Evolutionary conservation across 2,113 vertebrate genomes (phyloP).

Genomic region (Argyrosomus japonicus): DNA sequence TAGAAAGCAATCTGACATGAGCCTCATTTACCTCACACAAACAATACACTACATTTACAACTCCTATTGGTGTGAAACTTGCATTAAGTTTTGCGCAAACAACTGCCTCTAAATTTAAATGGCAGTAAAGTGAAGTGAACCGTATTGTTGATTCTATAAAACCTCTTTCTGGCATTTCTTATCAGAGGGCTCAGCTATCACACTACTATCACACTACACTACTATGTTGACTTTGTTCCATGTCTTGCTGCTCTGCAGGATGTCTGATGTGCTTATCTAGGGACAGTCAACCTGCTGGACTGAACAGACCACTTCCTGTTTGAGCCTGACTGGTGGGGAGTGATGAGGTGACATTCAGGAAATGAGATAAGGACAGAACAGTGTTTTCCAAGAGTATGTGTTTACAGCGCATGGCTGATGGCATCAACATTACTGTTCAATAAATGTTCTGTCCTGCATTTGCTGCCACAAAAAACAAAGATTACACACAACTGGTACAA

Average conservation of each 20-base stretch:
- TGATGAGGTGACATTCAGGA: slow-evolving; percentile 54
- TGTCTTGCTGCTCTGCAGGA: slow-evolving; percentile 43
- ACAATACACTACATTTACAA: background rate
- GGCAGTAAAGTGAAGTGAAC: slow-evolving; percentile 44
- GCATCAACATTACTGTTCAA: background rate
- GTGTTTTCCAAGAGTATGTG: slow-evolving; percentile 40
- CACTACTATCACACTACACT: slow-evolving; percentile 8
- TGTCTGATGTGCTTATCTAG: slow-evolving; percentile 60
- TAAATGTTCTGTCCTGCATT: slow-evolving; percentile 8
- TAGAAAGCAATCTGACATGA: background rate
- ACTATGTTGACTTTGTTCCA: slow-evolving; percentile 56
- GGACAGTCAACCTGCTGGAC: slow-evolving; percentile 58
- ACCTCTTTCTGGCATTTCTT: slow-evolving; percentile 15
- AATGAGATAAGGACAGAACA: slow-evolving; percentile 46
- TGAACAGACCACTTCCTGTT: slow-evolving; percentile 61
- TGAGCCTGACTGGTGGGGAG: slow-evolving; percentile 25
- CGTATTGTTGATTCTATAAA: slow-evolving; percentile 22
- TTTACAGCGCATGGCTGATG: slow-evolving; percentile 8
- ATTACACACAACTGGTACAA: background rate
- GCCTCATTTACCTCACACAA: slow-evolving; percentile 1
- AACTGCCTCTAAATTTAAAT: background rate
- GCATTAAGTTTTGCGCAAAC: slow-evolving; percentile 10
- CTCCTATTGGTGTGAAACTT: background rate
- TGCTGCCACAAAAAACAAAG: background rate
- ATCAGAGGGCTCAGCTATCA: slow-evolving; percentile 30